These are phyloP conservation scores for Kradibia gibbosae DNA, from an alignment of 1,140 invertebrate genomes.

Conservation along the genomic window DNA sequence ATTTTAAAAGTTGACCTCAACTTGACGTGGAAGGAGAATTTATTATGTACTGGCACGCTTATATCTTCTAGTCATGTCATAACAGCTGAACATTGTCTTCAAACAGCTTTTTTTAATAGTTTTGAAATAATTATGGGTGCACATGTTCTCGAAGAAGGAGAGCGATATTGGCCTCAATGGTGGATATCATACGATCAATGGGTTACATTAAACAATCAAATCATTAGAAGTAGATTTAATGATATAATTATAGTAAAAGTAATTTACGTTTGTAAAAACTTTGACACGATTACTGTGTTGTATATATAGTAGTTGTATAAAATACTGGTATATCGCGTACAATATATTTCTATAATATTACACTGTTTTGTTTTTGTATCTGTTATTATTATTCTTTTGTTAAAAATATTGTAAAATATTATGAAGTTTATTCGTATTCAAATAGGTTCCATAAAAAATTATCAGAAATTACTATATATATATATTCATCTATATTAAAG, in stretches of 20 bases:
- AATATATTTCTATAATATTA: too few species aligned
- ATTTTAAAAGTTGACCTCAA: neutral
- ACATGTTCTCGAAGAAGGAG: neutral
- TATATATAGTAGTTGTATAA: too few species aligned
- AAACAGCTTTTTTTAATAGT: neutral
- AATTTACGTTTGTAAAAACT: too few species aligned
- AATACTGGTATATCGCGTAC: too few species aligned
- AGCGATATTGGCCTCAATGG: neutral
- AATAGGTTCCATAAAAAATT: too few species aligned
- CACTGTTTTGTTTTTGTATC: too few species aligned
- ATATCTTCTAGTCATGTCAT: neutral
- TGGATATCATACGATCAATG: neutral
- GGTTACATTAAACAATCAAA: neutral
- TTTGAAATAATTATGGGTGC: neutral
- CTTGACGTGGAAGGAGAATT: neutral
- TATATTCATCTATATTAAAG: too few species aligned
- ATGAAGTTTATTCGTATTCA: too few species aligned
- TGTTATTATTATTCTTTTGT: too few species aligned
- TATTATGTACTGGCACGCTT: neutral
- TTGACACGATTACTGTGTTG: too few species aligned
- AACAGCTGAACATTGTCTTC: neutral
- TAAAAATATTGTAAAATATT: too few species aligned
- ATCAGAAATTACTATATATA: too few species aligned
- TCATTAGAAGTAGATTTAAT: neutral
- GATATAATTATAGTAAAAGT: neutral